A percentile compares a stretch with the other conserved stretches of the same genome.
Conservation (phyloP, 2,113 vertebrate genomes). For the Naja naja region DNA sequence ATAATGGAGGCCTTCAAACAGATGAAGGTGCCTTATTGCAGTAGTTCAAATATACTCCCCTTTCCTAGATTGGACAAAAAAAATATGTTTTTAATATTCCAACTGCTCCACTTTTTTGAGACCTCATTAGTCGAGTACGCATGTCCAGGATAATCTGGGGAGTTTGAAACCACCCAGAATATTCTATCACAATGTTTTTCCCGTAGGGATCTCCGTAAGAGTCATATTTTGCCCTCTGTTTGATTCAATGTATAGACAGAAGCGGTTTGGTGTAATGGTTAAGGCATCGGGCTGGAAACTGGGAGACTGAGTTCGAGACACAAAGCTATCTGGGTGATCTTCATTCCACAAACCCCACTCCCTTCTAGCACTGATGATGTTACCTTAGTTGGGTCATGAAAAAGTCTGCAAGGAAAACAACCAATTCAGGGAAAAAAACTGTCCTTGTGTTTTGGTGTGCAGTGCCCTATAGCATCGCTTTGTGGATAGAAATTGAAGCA, state of each 20-base stretch:
- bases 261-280: no score
- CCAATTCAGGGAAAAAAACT: no score
- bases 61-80: background rate
- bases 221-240: background rate
- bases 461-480: no score
- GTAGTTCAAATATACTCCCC: background rate
- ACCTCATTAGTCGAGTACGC: background rate
- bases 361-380: no score
- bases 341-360: no score
- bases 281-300: no score
- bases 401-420: no score
- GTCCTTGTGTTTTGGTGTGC: no score
- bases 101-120: background rate
- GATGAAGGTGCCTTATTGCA: background rate
- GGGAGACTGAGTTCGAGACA: no score
- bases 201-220: background rate
- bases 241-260: background rate
- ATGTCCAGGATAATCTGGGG: background rate
- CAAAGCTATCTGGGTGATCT: no score
- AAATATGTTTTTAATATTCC: background rate
- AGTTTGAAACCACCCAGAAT: background rate
- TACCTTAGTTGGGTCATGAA: no score
- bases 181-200: background rate
- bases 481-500: no score
- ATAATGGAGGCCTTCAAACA: slow-evolving; percentile 12